Base-by-base conservation (phyloP, 2,888 invertebrate species). In the Calameuta filiformis region DNA sequence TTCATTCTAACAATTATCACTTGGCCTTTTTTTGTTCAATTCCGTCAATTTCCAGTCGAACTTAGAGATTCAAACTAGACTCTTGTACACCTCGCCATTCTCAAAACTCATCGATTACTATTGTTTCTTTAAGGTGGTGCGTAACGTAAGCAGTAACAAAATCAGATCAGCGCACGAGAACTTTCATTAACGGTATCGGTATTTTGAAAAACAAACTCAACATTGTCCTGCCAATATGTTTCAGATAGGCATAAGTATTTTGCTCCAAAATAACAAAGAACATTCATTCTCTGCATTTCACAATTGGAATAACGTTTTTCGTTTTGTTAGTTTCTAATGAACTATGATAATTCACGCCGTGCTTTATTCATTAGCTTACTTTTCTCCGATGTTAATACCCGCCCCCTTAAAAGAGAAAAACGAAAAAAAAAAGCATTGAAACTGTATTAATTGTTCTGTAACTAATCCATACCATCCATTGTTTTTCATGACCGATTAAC, bases 71-170 rank as follows among this genome's bases (percentile, higher is more conserved):
- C 56, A 56, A 56, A 56, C 56, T 56, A 56, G 56, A 56, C 9
- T 56, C 23, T 23, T 23, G 56, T 56, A 56, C 56, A 56, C 56
- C 6, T 68, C 77, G 69, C 69, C 40, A 77, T 75, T 76, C 69
- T 75, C 78, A 76, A 73, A 81, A 77, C 77, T 81, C 77, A 78
- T 79, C 79, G 78, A 40, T 73, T 73, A 34, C 77, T 76, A 68
- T 75, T 79, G 73, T 78, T 85, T 83, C 84, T 86, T 85, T 85
- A 82, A 85, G 83, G 77, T 80, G 84, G 83, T 87, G 84, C 86
- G 85, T 88, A 86, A 84, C 83, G 84, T 84, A 87, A 86, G 85
- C 79, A 85, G 85, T 82, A 84, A 80, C 40, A 80, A 56, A 56
- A 56, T 56, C 23, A 56, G 23, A 56, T n/a, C 56, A 56, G 56